Base-by-base conservation (phyloP, 2,888 invertebrate genomes). In the Sarcophaga subvicina region DNA sequence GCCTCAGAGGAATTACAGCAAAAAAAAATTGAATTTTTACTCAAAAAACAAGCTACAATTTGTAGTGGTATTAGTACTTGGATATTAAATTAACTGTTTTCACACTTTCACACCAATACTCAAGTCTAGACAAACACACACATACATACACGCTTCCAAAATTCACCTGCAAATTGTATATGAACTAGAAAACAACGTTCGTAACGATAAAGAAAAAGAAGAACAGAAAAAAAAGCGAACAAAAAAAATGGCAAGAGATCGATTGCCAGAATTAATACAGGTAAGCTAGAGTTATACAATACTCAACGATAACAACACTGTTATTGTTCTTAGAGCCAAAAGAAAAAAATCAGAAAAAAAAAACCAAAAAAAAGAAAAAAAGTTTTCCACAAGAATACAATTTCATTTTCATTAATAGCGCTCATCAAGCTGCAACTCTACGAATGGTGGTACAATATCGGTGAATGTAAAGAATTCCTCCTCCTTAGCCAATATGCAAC, bases 251-350 rank as follows among this genome's bases (percentile, higher is more conserved):
- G 91, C 91, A 85, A 90, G 90, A 91, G 93, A 93, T 88, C 92
- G 93, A 88, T 90, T 93, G 80, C 92, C 93, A 45, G 93, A 93
- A 89, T 90, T 93, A 89, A 89, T 93, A 79, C 92, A 93, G 92
- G 93, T 93, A 90, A 92, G 90, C 77, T 80, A 73, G 79, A 82
- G 85, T 80, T 75, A 85, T 77, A 87, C 76, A 87, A 80, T 80
- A 72, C 76, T 66, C 76, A 60, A 69, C 60, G 64, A 64, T 82
- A 71, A 64, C 59, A 71, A 67, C n/a, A 49, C 59, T 20, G 49
- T 22, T 70, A 14, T 54, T 54, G 12, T 64, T 20, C 22, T 63
- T n/a, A 27, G 49, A 47, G 60, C 20, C n/a, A 11, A n/a, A 25
- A 45, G 37, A 64, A 2, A 20, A 76, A 22, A 22, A 22, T 22